These are phyloP conservation scores for Caenorhabditis macrosperma DNA, from an alignment of 2,888 invertebrate genomes.

Conservation along the genomic window DNA sequence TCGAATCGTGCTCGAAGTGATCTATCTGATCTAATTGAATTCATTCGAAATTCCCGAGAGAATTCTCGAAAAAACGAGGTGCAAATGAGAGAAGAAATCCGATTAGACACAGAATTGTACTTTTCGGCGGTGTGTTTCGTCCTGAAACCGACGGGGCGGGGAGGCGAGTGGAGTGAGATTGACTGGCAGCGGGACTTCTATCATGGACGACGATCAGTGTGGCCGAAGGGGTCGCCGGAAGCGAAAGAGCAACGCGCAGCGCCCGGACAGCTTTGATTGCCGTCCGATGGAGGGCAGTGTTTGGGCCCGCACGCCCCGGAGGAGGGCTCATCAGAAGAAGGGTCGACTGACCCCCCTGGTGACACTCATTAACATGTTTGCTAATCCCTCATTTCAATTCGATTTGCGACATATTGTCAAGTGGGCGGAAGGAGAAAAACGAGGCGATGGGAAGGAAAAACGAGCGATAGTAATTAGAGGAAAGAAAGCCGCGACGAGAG, in stretches of 20 bases:
- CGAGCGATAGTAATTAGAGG: constrained; percentile 20
- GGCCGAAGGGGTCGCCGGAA: constrained; percentile 29
- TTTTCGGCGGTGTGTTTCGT: constrained; percentile 22
- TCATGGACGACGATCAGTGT: constrained; percentile 46
- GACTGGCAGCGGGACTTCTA: constrained; percentile 19
- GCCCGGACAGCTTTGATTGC: constrained; percentile 48
- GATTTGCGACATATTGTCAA: constrained; percentile 47
- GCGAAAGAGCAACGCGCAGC: constrained; percentile 39
- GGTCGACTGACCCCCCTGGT: constrained; percentile 16
- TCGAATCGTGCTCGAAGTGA: background rate
- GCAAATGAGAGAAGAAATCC: constrained; percentile 25
- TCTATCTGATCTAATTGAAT: constrained; percentile 7
- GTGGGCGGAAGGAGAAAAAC: constrained; percentile 16
- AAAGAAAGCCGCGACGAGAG: background rate
- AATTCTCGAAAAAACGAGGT: constrained; percentile 25
- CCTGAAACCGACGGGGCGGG: background rate
- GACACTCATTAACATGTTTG: constrained; percentile 37
- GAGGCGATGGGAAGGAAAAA: background rate
- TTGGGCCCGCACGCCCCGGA: background rate
- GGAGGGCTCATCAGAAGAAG: background rate
- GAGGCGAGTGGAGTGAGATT: constrained; percentile 2
- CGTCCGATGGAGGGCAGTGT: constrained; percentile 23
- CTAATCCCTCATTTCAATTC: constrained; percentile 42
- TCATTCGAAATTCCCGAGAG: constrained; percentile 23
- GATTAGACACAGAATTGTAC: constrained; percentile 39